Base-by-base conservation (phyloP, 2,797 vertebrate species). In the Lacerta bilineata region DNA sequence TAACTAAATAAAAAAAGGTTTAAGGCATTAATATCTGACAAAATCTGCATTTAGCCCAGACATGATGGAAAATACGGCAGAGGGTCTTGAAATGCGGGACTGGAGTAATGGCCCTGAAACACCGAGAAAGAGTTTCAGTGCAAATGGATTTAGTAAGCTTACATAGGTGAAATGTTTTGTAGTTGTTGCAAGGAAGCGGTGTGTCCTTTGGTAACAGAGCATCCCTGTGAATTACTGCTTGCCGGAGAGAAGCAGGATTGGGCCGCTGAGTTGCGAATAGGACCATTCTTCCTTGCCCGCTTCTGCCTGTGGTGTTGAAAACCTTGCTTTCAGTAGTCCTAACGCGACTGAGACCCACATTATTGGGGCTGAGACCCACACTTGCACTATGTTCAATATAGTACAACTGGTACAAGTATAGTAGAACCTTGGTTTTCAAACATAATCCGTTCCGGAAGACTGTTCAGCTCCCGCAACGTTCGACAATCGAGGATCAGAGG, bases 1-100 rank as follows among this genome's bases (percentile, higher is more conserved):
- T 84, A 88, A 39, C 29, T 75, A 50, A 84, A 85, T 69, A 74
- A 89, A 89, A 85, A 85, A 27, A 55, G 59, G 71, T 89, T 85
- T 55, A 85, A 90, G 77, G 36, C 64, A 85, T 84, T 88, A 36
- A 77, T 59, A 50, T 87, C 20, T 55, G 41, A 20, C 82, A 84
- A 79, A 84, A 84, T 84, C 82, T 72, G 46, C 27, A 72, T 72
- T 84, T 72, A 84, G 36, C 77, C 33, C 46, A 27, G 76, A 74
- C 59, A 36, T 59, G 39, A 59, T 85, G 68, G 36, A 75, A 64
- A 80, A 61, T 71, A 27, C 36, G 71, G 5, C 68, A 29, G 46
- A 72, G 39, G 10, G 36, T 41, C 39, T 39, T 39, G 39, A 1
- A 39, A 39, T 39, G n/a, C 3, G 61, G 11, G 15, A 79, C 20